These are phyloP conservation scores for Mergus octosetaceus DNA, from an alignment of 2,797 vertebrate genomes.

Conservation along the genomic window DNA sequence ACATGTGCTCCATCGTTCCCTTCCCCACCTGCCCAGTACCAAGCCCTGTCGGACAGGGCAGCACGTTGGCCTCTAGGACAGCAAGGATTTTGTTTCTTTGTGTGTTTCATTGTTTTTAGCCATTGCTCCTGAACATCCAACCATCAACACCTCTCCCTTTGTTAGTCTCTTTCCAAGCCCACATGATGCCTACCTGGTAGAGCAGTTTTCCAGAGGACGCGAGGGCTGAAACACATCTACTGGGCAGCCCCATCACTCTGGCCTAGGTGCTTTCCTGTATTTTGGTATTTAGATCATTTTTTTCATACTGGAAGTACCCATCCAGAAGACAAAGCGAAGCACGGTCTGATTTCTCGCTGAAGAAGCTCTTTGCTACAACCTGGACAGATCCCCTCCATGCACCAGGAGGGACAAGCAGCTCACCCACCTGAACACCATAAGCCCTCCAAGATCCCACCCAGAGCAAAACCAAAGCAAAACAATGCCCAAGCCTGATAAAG, in stretches of 20 bases:
- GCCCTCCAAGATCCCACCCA: not conserved
- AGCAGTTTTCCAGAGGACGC: not conserved
- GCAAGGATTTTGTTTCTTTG: not conserved
- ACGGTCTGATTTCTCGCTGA: not conserved
- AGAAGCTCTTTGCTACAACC: not conserved
- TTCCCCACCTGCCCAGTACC: not conserved
- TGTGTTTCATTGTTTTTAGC: not conserved
- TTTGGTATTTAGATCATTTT: not conserved
- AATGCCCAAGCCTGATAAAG: not conserved
- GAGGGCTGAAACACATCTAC: not conserved
- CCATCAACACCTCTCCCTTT: not conserved
- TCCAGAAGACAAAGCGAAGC: not conserved
- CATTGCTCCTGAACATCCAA: not conserved
- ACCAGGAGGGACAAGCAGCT: not conserved
- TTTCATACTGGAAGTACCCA: not conserved
- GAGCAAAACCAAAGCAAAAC: not conserved
- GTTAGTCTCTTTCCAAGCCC: not conserved
- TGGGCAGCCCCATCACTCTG: not conserved
- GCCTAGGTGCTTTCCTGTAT: not conserved
- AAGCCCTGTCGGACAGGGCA: not conserved
- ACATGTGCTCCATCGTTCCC: rapidly evolving
- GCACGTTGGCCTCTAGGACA: rapidly evolving
- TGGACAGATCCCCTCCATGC: not conserved
- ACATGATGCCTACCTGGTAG: not conserved
- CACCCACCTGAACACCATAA: rapidly evolving